Evolutionary conservation across 2,888 invertebrate species (phyloP), one percentile per base, ranked within the genome.

Genomic region (Ormia ochracea): DNA sequence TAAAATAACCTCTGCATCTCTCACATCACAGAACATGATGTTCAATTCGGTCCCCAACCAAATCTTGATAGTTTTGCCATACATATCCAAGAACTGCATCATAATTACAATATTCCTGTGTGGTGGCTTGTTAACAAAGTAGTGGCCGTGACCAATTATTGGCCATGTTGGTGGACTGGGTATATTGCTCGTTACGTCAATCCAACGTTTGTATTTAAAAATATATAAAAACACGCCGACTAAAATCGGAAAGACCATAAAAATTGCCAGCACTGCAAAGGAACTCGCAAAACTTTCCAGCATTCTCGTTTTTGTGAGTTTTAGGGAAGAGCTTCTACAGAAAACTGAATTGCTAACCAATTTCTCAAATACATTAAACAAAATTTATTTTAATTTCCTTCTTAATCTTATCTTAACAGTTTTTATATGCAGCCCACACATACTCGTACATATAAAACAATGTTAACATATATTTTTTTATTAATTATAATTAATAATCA

Each of bases 91-190:
- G 56, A 90, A 88, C 0, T 89, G 87, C 1, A 84, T 79, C 43
- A 91, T 84, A 6, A 86, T 85, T 50, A 84, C 82, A 0, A 84
- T 23, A 87, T 74, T 83, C 85, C 74, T 87, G 78, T 90, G 84
- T n/a, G 92, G 90, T 63, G 85, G 84, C 70, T 89, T 90, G n/a
- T 90, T 84, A 77, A 92, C 88, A 21, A 91, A 86, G 31, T 90
- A 86, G 61, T 87, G 86, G 0, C 89, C 92, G 87, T 91, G 91
- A 0, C 92, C 92, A 9, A 92, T 52, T 2, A 92, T 10, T 0
- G 92, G 92, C 38, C 90, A 81, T 0, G 89, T 87, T 0, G 91
- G 91, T 6, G 89, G 86, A 38, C 87, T 86, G 5, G 83, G 82
- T 66, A 88, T 82, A 54, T 87, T 82, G 2, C 83, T 81, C 0